Percentiles rank a stretch among this genome's conserved stretches.
phyloP scores from a whole-genome alignment of 2,888 invertebrate genomes.

The Fragum whitleyi region DNA sequence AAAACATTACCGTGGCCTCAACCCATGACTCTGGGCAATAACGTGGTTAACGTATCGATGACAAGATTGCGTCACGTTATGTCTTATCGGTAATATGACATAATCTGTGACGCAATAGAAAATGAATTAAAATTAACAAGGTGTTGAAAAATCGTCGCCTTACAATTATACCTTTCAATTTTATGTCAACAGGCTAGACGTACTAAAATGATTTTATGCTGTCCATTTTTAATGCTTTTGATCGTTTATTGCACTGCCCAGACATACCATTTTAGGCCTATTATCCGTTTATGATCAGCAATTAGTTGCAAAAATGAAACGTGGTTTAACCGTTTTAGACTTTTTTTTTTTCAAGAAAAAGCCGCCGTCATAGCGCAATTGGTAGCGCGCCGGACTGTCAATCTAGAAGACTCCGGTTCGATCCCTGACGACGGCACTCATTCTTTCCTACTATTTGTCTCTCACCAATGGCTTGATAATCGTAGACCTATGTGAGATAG shows the following conservation, averaged over 20 bases:
- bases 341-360: too few species aligned
- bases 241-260: not conserved
- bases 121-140: slow-evolving; percentile 28
- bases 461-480: too few species aligned
- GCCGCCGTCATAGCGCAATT: too few species aligned
- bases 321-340: too few species aligned
- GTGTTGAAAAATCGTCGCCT: slow-evolving; percentile 12
- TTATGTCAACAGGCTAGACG: slow-evolving; percentile 20
- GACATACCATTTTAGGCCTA: not conserved
- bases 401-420: too few species aligned
- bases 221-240: not conserved
- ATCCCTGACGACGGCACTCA: too few species aligned
- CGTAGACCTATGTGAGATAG: too few species aligned
- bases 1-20: slow-evolving; percentile 1
- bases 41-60: slow-evolving; percentile 18
- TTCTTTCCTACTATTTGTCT: too few species aligned
- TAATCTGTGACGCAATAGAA: slow-evolving; percentile 7
- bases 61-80: slow-evolving; percentile 7
- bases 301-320: too few species aligned
- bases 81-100: slow-evolving; percentile 5
- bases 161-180: not conserved
- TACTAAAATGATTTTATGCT: not conserved
- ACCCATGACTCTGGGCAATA: not conserved
- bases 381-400: too few species aligned
- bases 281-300: too few species aligned